Conservation (phyloP, 2,888 invertebrate genomes). For the Orchesella flavescens region DNA sequence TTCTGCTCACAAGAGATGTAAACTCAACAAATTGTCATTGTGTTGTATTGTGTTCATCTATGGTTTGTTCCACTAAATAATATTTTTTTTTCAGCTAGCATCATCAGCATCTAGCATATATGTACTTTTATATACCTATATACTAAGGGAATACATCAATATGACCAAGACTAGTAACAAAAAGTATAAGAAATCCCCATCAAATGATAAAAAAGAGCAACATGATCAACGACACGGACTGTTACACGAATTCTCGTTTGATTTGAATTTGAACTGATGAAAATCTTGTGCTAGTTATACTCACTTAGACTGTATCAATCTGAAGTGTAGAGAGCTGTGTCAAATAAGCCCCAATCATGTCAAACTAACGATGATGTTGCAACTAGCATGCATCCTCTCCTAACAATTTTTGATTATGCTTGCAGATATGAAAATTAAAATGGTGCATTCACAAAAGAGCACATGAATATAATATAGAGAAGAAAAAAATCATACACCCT, state of each 20-base stretch:
- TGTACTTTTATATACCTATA: too few relatives aligned
- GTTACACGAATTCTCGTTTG: slow-evolving; percentile 26
- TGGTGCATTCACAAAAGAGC: too few relatives aligned
- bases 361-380: slow-evolving; percentile 31
- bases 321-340: slow-evolving; percentile 34
- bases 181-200: slow-evolving; percentile 40
- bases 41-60: too few relatives aligned
- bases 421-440: too few relatives aligned
- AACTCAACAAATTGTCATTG: too few relatives aligned
- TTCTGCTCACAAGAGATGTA: too few relatives aligned
- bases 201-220: slow-evolving; percentile 34
- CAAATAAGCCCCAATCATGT: slow-evolving; percentile 36
- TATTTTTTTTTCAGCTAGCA: too few relatives aligned
- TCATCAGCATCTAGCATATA: too few relatives aligned
- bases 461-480: too few relatives aligned
- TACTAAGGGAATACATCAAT: not conserved
- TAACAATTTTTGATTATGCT: not conserved
- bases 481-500: too few relatives aligned
- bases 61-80: too few relatives aligned
- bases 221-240: slow-evolving; percentile 1
- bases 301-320: slow-evolving; percentile 25
- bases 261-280: slow-evolving; percentile 38
- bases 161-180: slow-evolving; percentile 31
- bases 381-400: slow-evolving; percentile 2
- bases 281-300: slow-evolving; percentile 23